phyloP scores from a whole-genome alignment of 2,113 vertebrate species.

The Hippocampus zosterae region DNA sequence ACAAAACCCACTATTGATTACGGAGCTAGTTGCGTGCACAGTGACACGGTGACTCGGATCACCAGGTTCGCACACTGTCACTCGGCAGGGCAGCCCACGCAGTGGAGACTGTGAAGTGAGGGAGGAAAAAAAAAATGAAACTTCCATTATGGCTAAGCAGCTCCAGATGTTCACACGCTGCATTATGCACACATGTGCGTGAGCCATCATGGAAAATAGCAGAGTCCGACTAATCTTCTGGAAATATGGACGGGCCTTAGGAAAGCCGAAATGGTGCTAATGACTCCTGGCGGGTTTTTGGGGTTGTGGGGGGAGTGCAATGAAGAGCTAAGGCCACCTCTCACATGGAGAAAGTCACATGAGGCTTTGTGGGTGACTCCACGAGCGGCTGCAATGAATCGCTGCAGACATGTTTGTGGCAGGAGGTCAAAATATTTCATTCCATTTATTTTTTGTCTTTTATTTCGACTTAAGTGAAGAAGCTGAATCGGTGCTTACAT shows the following conservation, averaged over 20 bases:
- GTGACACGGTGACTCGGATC: constrained; percentile 11
- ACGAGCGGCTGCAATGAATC: neutral
- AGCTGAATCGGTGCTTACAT: too few relatives aligned
- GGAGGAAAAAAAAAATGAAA: neutral
- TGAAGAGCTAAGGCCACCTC: neutral
- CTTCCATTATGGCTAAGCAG: constrained; percentile 38
- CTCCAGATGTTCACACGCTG: constrained; percentile 66
- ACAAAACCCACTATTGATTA: neutral
- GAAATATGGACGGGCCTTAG: constrained; percentile 54
- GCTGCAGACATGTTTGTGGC: neutral
- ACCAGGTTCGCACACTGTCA: constrained; percentile 14
- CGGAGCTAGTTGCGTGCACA: neutral
- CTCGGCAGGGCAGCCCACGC: constrained; percentile 4
- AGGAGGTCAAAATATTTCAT: neutral
- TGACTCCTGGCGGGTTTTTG: constrained; percentile 19
- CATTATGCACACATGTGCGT: constrained; percentile 55
- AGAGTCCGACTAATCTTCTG: constrained; percentile 44
- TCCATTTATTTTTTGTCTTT: too few relatives aligned
- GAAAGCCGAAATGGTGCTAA: constrained; percentile 36
- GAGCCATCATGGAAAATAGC: constrained; percentile 65
- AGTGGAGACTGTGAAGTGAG: neutral
- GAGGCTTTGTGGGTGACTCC: neutral
- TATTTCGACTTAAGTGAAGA: too few relatives aligned
- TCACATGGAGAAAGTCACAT: constrained; percentile 2
- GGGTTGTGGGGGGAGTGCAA: neutral